Evolutionary conservation across 2,113 vertebrate species (phyloP), one percentile per base, ranked within the genome.

Genomic region (Pachypanchax playfairii): DNA sequence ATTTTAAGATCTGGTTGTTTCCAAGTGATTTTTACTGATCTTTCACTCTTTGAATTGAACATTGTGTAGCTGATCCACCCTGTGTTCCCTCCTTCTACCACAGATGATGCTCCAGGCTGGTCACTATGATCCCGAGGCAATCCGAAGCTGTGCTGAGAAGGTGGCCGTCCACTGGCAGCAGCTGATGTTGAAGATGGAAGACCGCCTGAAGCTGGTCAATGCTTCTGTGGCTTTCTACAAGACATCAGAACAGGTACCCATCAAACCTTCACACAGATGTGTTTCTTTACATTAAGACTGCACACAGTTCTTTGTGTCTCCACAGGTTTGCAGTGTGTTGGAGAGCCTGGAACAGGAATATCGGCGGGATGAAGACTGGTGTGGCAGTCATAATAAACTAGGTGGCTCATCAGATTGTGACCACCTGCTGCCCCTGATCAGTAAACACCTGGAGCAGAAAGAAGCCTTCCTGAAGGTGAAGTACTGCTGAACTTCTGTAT

Each of bases 101-200:
- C 55, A 90, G 86, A 85, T 90, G 73, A 76, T 99, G 88, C 92
- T 99, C 0, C 96, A 98, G 89, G 95, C 95, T 0, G 95, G 96
- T 3, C 97, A 99, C 79, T 98, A 97, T 0, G 97, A 98, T 2
- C 94, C 94, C 0, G 97, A 99, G 0, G 94, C 95, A 33, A 98
- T 99, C 68, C 88, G 97, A 5, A 90, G 92, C 54, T 99, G 97
- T 41, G 97, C 97, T 0, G 97, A 98, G 85, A 98, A 98, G 84
- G 97, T 99, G 85, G 96, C 97, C 0, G 77, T 97, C 39, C 96
- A 98, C 80, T 99, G 97, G 97, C 97, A 99, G 85, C 96, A 98
- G 88, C 91, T 99, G 75, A 98, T 99, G 97, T 87, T 98, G 64
- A 98, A 98, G 92, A 98, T 99, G 97, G 96, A 99, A 71, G 97